Percentiles rank a stretch among this genome's conserved stretches.
Evolutionary conservation across 2,888 invertebrate species (phyloP).

Genomic region (Fabriciana adippe): DNA sequence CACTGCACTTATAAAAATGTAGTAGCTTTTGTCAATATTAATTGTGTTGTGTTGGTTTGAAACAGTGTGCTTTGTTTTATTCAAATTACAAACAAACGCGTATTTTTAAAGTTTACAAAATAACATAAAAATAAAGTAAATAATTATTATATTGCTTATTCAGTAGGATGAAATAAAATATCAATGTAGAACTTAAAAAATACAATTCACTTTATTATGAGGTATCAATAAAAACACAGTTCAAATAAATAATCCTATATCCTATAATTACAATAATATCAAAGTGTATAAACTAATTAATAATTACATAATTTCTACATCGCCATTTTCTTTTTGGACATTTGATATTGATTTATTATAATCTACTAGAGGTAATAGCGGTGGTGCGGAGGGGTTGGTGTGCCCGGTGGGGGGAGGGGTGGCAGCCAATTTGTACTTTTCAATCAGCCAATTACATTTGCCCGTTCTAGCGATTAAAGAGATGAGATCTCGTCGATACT

Average conservation of each 20-base stretch:
- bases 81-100: too few species aligned
- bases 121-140: too few species aligned
- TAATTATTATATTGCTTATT: background rate
- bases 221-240: conserved; percentile 47
- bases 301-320: conserved; percentile 56
- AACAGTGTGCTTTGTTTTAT: too few species aligned
- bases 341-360: conserved; percentile 63
- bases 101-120: too few species aligned
- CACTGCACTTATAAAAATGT: background rate
- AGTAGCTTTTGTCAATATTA: background rate
- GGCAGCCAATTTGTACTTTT: conserved; percentile 67
- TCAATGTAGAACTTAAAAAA: background rate
- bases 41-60: too few species aligned
- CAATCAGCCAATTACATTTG: conserved; percentile 67
- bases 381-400: conserved; percentile 68
- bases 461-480: conserved; percentile 85
- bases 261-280: conserved; percentile 54
- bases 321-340: conserved; percentile 63
- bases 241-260: conserved; percentile 63
- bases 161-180: background rate
- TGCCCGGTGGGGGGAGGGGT: conserved; percentile 73
- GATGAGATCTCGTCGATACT: conserved; percentile 90
- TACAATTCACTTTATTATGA: conserved; percentile 6
- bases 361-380: conserved; percentile 64
- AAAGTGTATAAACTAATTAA: conserved; percentile 42